Conservation (phyloP, 2,888 invertebrate genomes). For the Lymantria dispar region DNA sequence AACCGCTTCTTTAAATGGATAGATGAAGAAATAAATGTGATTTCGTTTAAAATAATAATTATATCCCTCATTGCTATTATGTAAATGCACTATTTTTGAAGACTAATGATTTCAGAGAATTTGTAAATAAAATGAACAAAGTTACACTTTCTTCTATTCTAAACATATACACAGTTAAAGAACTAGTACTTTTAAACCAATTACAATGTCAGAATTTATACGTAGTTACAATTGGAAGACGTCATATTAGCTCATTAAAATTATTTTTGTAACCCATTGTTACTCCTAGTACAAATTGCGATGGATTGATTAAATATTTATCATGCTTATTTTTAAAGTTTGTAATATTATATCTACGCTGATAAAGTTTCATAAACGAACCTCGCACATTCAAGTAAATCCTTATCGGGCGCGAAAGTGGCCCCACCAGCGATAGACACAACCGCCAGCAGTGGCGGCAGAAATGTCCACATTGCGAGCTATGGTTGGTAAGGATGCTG, state of each 20-base stretch:
- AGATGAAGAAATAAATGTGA: neutral
- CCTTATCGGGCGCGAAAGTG: constrained; percentile 66
- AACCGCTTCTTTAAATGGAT: neutral
- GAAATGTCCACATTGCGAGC: constrained; percentile 68
- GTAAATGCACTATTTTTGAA: no score
- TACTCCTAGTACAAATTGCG: constrained; percentile 49
- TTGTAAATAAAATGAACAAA: no score
- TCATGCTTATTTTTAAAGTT: constrained; percentile 6
- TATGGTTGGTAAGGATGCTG: constrained; percentile 58
- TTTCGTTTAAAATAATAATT: neutral
- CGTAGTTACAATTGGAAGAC: constrained; percentile 26
- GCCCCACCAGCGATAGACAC: constrained; percentile 62
- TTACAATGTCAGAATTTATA: constrained; percentile 13
- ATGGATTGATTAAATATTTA: constrained; percentile 17
- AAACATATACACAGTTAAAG: neutral
- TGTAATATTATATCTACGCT: neutral
- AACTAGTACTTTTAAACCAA: constrained; percentile 9
- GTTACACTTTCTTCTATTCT: no score
- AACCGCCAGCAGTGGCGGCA: constrained; percentile 62
- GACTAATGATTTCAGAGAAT: no score
- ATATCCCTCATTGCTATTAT: neutral
- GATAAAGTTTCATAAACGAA: constrained; percentile 49
- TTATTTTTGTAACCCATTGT: constrained; percentile 73
- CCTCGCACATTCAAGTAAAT: constrained; percentile 77
- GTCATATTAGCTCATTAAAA: constrained; percentile 56